These are phyloP conservation scores for Apomyelois bistriatella DNA, from an alignment of 2,888 invertebrate species.

Conservation along the genomic window DNA sequence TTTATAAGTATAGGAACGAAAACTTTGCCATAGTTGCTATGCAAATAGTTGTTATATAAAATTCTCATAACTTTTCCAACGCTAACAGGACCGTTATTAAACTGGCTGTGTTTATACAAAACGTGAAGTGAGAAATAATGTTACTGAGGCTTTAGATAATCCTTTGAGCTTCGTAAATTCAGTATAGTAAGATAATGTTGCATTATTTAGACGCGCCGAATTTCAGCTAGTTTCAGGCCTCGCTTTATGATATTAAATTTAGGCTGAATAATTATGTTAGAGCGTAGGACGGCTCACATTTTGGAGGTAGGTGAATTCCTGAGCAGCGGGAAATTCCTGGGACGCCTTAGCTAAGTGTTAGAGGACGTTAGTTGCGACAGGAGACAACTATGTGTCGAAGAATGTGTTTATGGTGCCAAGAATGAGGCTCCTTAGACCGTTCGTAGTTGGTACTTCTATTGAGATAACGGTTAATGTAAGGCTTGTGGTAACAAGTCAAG, in stretches of 20 bases:
- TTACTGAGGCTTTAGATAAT: conserved; percentile 50
- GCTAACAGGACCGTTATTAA: conserved; percentile 15
- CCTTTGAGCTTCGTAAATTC: conserved; percentile 57
- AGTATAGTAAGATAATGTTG: conserved; percentile 54
- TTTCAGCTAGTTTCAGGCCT: conserved; percentile 44
- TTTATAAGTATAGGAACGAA: neutral
- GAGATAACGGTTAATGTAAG: conserved; percentile 11
- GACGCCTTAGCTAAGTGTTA: conserved; percentile 57
- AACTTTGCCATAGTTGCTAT: neutral
- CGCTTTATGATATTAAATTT: conserved; percentile 55
- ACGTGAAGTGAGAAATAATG: conserved; percentile 35
- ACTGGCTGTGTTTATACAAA: conserved; percentile 22
- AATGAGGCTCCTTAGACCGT: conserved; percentile 66
- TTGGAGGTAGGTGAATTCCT: conserved; percentile 59
- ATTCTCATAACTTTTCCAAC: conserved; percentile 16
- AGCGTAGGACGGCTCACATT: conserved; percentile 43
- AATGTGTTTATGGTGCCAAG: conserved; percentile 77
- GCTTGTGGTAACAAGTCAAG: neutral
- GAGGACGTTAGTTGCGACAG: conserved; percentile 65
- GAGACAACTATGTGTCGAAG: conserved; percentile 75
- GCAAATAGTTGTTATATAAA: conserved; percentile 7
- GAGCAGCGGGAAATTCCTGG: conserved; percentile 57
- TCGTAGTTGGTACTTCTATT: conserved; percentile 27
- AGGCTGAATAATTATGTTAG: conserved; percentile 59
- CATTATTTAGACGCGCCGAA: conserved; percentile 55